Conservation (phyloP, 2,888 invertebrate genomes). For the Augiades crinisus region DNA sequence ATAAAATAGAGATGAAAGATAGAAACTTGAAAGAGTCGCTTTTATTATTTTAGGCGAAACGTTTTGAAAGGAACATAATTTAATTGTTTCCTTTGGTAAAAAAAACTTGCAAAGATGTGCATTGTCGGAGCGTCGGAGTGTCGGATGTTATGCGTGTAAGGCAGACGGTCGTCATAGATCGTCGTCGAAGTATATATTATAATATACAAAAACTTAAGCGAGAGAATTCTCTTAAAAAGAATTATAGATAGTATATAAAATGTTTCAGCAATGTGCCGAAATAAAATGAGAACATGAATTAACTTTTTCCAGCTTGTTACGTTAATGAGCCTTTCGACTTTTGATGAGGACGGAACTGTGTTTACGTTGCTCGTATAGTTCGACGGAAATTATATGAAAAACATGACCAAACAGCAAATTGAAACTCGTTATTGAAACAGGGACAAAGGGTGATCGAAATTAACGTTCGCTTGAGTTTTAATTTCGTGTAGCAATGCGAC, state of each 20-base stretch:
- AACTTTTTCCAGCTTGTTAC: slow-evolving; percentile 23
- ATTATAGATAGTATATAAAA: slow-evolving; percentile 2
- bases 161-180: too few relatives aligned
- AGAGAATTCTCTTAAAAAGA: too few relatives aligned
- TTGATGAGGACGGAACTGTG: slow-evolving; percentile 10
- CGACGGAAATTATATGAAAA: slow-evolving; percentile 21
- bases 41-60: too few relatives aligned
- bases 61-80: too few relatives aligned
- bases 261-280: slow-evolving; percentile 11
- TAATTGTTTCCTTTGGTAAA: too few relatives aligned
- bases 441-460: slow-evolving; percentile 26
- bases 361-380: slow-evolving; percentile 22
- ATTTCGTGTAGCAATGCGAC: slow-evolving; percentile 5
- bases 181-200: too few relatives aligned
- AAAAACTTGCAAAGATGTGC: too few relatives aligned
- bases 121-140: too few relatives aligned
- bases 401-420: slow-evolving; percentile 25
- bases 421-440: slow-evolving; percentile 28
- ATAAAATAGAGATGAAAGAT: too few relatives aligned
- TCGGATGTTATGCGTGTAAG: too few relatives aligned
- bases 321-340: slow-evolving; percentile 23
- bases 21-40: too few relatives aligned
- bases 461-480: slow-evolving; percentile 25
- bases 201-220: too few relatives aligned
- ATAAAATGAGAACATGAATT: slow-evolving; percentile 23